These are phyloP conservation scores for Teleopsis dalmanni DNA, from an alignment of 1,140 invertebrate genomes.

Conservation along the genomic window DNA sequence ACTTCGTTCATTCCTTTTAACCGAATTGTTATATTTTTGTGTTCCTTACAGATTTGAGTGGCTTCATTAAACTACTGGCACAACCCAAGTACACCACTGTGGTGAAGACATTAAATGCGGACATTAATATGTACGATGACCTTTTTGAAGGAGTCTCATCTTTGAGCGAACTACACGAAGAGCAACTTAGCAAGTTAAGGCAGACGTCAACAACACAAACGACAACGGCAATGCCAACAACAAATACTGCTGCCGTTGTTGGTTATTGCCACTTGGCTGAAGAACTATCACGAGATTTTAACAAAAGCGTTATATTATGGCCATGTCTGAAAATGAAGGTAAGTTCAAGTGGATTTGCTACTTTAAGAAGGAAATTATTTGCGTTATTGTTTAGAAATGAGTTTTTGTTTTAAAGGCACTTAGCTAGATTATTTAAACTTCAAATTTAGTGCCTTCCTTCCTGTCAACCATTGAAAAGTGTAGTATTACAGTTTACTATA, in stretches of 20 bases:
- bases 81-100: slow-evolving; percentile 39
- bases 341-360: slow-evolving; percentile 25
- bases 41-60: slow-evolving; percentile 33
- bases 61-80: slow-evolving; percentile 42
- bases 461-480: no score
- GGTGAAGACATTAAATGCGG: slow-evolving; percentile 42
- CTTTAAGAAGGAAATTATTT: no score
- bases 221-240: slow-evolving; percentile 15
- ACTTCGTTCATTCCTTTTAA: neutral
- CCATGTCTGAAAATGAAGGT: slow-evolving; percentile 43
- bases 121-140: slow-evolving; percentile 33
- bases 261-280: slow-evolving; percentile 32
- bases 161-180: neutral
- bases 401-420: no score
- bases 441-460: no score
- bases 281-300: slow-evolving; percentile 32
- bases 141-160: slow-evolving; percentile 5
- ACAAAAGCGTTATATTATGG: slow-evolving; percentile 39
- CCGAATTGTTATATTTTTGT: no score
- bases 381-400: no score
- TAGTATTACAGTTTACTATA: no score
- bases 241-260: slow-evolving; percentile 20
- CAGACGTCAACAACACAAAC: slow-evolving; percentile 20
- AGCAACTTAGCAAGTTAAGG: slow-evolving; percentile 16
- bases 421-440: no score